Conservation (phyloP, 2,113 vertebrate genomes). For the Aix galericulata region DNA sequence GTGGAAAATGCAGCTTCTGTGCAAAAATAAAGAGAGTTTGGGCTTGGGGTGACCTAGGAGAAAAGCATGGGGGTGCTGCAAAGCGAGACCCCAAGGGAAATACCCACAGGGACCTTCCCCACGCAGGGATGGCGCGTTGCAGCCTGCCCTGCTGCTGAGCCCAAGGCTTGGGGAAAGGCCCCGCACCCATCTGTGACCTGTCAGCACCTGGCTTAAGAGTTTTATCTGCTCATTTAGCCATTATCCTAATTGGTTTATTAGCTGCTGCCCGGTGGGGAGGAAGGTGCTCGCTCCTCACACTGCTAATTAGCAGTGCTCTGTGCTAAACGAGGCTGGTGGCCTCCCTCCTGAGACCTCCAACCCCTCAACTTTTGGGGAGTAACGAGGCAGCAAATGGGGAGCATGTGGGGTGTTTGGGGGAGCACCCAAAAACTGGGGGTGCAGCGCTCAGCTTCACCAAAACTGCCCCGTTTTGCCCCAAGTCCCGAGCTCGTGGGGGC, state of each 20-base stretch:
- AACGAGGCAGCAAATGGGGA: not conserved
- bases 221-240: constrained; percentile 52
- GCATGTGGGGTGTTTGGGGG: too few species aligned
- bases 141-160: not conserved
- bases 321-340: not conserved
- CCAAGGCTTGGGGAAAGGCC: not conserved
- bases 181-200: not conserved
- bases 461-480: not conserved
- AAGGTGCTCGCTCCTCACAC: not conserved
- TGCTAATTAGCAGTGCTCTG: not conserved
- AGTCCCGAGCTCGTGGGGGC: not conserved
- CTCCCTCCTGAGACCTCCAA: not conserved
- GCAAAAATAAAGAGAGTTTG: not conserved
- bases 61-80: not conserved
- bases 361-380: not conserved
- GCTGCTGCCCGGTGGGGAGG: constrained; percentile 21
- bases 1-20: constrained; percentile 8
- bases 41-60: not conserved
- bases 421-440: not conserved
- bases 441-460: not conserved
- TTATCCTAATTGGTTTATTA: constrained; percentile 68
- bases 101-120: not conserved
- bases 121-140: rapidly evolving
- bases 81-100: not conserved
- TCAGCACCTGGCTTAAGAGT: constrained; percentile 18